Evolutionary conservation across 2,113 vertebrate genomes (phyloP), one percentile per base, ranked within the genome.

Genomic region (Silurus asotus): DNA sequence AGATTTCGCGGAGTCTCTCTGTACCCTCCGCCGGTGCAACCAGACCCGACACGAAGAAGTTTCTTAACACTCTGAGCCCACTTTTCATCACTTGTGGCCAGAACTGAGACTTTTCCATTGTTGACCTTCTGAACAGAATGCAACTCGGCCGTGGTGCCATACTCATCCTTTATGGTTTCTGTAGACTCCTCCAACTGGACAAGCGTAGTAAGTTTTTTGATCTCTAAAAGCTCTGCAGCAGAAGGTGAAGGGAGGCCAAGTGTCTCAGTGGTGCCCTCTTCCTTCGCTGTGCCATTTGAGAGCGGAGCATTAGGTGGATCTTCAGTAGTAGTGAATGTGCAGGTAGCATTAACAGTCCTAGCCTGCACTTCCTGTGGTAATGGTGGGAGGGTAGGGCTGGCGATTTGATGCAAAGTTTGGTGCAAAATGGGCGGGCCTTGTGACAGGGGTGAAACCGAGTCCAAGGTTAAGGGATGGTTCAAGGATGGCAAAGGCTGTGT

Each of bases 41-140:
- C 93, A 49, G 95, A 95, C 0, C 95, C 92, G 1, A 94, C 92
- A 14, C 95, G 94, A 19, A 96, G 92, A 37, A 96, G 93, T 91
- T 95, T 97, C 65, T 87, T 92, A 20, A 74, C 75, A 1, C 8
- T 61, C 5, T 93, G 91, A 58, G 91, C 80, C 87, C 87, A 90
- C 14, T 9, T 76, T 23, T 88, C 88, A 55, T 92, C 93, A 91
- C 81, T 0, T 86, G 90, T 45, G 84, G 72, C 75, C 91, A 93
- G 13, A 79, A 90, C 8, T 89, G 88, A 53, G 25, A 90, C 82
- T 45, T 75, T 84, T 76, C 65, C 64, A 7, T 83, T 74, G 58
- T 82, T 83, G 28, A 49, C 64, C 37, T 69, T 85, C 55, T 53
- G 86, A 48, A 81, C 8, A 15, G 77, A 87, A 11, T 88, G 77